Conservation (phyloP, 2,888 invertebrate genomes). For the Phengaris alcon region DNA sequence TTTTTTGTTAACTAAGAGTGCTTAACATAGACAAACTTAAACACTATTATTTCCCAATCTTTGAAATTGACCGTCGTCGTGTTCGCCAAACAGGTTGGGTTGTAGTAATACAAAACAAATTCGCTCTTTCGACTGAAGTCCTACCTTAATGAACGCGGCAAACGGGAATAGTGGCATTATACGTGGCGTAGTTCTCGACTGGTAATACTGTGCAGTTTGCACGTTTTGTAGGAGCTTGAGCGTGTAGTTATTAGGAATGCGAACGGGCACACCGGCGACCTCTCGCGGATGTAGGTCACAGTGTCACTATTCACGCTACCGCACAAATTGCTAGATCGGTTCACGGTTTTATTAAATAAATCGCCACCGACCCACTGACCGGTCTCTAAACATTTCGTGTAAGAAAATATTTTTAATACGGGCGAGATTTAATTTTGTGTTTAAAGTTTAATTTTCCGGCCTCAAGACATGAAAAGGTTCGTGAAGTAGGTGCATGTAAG, state of each 20-base stretch:
- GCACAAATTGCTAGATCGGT: conserved; percentile 51
- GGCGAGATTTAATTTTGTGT: conserved; percentile 1
- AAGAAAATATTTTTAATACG: conserved; percentile 20
- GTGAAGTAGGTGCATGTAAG: background rate
- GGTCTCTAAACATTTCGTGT: background rate
- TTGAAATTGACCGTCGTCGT: too few relatives aligned
- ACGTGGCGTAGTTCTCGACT: background rate
- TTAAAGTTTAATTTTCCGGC: background rate
- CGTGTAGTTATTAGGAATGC: conserved; percentile 41
- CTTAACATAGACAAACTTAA: too few relatives aligned
- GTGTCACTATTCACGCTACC: conserved; percentile 52
- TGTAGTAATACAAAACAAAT: too few relatives aligned
- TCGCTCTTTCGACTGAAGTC: background rate
- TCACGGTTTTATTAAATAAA: conserved; percentile 25
- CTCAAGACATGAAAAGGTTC: background rate
- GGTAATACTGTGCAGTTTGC: conserved; percentile 22
- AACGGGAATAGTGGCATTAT: background rate
- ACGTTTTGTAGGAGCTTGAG: conserved; percentile 38
- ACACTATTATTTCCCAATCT: too few relatives aligned
- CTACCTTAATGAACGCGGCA: background rate
- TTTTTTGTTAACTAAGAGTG: too few relatives aligned
- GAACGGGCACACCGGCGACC: conserved; percentile 48
- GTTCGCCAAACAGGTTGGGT: too few relatives aligned
- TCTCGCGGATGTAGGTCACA: conserved; percentile 66
- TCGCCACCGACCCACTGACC: conserved; percentile 38